phyloP scores from a whole-genome alignment of 2,113 vertebrate species.

The Penelope pileata region DNA sequence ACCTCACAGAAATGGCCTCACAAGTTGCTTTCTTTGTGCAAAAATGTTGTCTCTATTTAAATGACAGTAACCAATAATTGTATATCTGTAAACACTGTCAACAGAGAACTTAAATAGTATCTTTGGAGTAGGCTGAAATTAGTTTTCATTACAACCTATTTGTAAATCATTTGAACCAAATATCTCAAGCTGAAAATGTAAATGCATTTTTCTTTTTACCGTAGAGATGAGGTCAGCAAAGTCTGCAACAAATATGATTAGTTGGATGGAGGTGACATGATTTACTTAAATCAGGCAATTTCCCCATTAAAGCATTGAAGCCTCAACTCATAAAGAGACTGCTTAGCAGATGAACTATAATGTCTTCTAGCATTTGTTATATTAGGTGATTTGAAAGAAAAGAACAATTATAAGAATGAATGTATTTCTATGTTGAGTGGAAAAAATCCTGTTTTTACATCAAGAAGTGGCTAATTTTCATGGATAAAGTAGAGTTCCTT shows the following conservation, averaged over 20 bases:
- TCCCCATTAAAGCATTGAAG: conserved; percentile 63
- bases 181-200: conserved; percentile 63
- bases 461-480: conserved; percentile 64
- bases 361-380: conserved; percentile 55
- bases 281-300: conserved; percentile 72
- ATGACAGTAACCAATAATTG: conserved; percentile 47
- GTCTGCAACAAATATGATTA: conserved; percentile 65
- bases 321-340: conserved; percentile 62
- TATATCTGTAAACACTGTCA: conserved; percentile 56
- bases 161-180: conserved; percentile 54
- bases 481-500: conserved; percentile 38
- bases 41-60: conserved; percentile 38
- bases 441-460: conserved; percentile 49
- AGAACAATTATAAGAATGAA: conserved; percentile 73
- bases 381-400: conserved; percentile 69
- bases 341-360: conserved; percentile 67
- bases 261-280: conserved; percentile 67
- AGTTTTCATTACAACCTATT: conserved; percentile 62
- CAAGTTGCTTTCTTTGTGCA: not conserved
- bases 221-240: conserved; percentile 68
- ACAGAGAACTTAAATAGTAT: conserved; percentile 31
- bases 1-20: not conserved
- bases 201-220: conserved; percentile 69
- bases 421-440: conserved; percentile 52
- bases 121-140: conserved; percentile 49